Conservation (phyloP, 1,140 invertebrate genomes). For the Chrysopa pallens region DNA sequence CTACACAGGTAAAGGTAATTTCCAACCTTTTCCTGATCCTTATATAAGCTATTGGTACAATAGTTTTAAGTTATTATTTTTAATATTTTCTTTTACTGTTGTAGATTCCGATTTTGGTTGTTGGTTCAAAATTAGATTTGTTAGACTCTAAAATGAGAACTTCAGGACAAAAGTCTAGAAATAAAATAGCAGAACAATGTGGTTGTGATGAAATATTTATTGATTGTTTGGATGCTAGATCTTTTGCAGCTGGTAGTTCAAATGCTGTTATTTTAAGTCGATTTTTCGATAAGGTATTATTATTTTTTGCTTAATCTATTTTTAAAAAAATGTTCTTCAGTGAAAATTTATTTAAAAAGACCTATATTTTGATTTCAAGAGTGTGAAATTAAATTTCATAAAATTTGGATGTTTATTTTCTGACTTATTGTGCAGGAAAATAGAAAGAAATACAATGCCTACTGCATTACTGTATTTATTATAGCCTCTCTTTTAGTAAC, state of each 20-base stretch:
- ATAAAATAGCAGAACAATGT: constrained; percentile 64
- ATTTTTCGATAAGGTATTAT: constrained; percentile 79
- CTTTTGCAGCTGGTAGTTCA: constrained; percentile 77
- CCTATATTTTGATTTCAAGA: too few relatives aligned
- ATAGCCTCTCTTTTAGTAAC: too few relatives aligned
- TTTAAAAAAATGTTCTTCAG: too few relatives aligned
- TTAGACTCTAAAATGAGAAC: constrained; percentile 44
- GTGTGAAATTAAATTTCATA: too few relatives aligned
- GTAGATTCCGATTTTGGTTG: constrained; percentile 77
- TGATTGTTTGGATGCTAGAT: constrained; percentile 61
- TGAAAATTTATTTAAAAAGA: too few relatives aligned
- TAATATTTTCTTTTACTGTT: constrained; percentile 15
- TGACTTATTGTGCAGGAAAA: too few relatives aligned
- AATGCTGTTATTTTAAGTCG: constrained; percentile 80
- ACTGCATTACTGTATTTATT: too few relatives aligned
- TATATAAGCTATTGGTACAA: constrained; percentile 3
- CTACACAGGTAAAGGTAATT: constrained; percentile 33
- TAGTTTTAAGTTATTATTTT: constrained; percentile 3
- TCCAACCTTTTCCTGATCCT: neutral
- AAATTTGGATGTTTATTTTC: too few relatives aligned
- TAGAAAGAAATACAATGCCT: too few relatives aligned
- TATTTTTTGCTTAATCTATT: neutral
- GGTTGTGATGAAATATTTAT: constrained; percentile 86
- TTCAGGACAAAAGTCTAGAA: constrained; percentile 25
- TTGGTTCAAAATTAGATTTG: constrained; percentile 84